Percentiles rank a stretch among this genome's conserved stretches.
These are phyloP conservation scores for Smutsia gigantea DNA, from an alignment of 2,797 vertebrate species.

Conservation along the genomic window DNA sequence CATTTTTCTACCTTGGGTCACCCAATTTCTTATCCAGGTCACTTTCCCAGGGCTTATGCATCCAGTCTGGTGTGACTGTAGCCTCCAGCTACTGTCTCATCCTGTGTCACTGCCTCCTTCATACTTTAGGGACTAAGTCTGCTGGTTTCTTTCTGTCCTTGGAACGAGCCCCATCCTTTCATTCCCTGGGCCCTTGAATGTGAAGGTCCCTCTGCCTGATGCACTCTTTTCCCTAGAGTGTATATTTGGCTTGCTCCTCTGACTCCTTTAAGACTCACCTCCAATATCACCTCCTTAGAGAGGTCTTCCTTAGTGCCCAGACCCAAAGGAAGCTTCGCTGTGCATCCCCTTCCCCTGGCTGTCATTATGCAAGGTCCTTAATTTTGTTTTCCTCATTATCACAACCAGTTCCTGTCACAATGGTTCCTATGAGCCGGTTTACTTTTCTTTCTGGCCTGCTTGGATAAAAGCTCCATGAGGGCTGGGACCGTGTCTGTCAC, in stretches of 20 bases:
- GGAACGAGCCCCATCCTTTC: not conserved
- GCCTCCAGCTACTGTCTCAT: not conserved
- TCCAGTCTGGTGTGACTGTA: not conserved
- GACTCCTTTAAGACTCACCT: not conserved
- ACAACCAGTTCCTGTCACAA: not conserved
- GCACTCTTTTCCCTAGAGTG: not conserved
- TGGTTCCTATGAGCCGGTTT: not conserved
- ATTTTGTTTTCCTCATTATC: not conserved
- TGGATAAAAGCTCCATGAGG: not conserved
- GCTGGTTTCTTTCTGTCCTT: not conserved
- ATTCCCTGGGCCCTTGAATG: not conserved
- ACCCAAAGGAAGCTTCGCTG: not conserved
- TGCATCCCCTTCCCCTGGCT: not conserved
- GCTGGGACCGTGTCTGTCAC: not conserved
- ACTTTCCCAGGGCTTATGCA: not conserved
- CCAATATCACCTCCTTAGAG: not conserved
- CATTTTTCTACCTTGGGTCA: not conserved
- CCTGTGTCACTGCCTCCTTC: not conserved
- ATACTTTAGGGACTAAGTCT: not conserved
- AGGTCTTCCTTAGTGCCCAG: not conserved
- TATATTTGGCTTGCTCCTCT: not conserved
- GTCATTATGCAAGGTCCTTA: not conserved
- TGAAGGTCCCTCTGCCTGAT: not conserved
- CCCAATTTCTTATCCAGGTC: not conserved
- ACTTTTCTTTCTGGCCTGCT: not conserved